Percentiles rank a stretch among this genome's conserved stretches.
phyloP scores from a whole-genome alignment of 2,797 vertebrate species.

The Graptemys geographica region DNA sequence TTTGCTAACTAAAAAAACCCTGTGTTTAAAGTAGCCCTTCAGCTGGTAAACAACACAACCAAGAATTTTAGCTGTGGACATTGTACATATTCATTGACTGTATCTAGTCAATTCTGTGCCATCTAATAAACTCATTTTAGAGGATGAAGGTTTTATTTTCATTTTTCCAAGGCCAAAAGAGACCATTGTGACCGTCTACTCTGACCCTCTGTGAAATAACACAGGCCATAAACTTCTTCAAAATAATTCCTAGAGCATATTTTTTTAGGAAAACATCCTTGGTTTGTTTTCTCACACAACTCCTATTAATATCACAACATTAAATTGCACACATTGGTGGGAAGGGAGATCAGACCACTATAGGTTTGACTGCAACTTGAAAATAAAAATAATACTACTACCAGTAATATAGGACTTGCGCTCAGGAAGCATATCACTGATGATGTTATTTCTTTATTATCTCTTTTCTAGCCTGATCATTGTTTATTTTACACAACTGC shows the following conservation, averaged over 20 bases:
- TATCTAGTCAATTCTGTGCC: not conserved
- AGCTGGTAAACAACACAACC: not conserved
- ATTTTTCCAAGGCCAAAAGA: not conserved
- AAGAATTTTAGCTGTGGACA: not conserved
- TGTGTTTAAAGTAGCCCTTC: too few species aligned
- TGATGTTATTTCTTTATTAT: conserved; percentile 22
- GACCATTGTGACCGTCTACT: too few species aligned
- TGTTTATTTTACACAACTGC: conserved; percentile 70
- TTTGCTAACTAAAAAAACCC: not conserved
- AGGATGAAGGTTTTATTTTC: not conserved
- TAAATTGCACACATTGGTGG: not conserved
- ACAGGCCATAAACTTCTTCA: too few species aligned
- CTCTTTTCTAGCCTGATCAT: conserved; percentile 19
- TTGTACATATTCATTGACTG: not conserved
- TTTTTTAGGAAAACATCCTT: not conserved
- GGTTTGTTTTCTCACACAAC: not conserved
- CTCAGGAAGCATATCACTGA: not conserved
- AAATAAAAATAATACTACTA: not conserved
- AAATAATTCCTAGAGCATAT: too few species aligned
- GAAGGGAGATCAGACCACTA: not conserved
- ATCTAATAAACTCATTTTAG: not conserved
- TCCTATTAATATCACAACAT: not conserved
- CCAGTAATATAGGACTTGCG: not conserved
- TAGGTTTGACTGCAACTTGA: not conserved
- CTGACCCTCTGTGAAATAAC: too few species aligned